A percentile compares a stretch with the other conserved stretches of the same genome.
These are phyloP conservation scores for Oxyteleia sp. DNA, from an alignment of 2,888 invertebrate species.

Conservation along the genomic window DNA sequence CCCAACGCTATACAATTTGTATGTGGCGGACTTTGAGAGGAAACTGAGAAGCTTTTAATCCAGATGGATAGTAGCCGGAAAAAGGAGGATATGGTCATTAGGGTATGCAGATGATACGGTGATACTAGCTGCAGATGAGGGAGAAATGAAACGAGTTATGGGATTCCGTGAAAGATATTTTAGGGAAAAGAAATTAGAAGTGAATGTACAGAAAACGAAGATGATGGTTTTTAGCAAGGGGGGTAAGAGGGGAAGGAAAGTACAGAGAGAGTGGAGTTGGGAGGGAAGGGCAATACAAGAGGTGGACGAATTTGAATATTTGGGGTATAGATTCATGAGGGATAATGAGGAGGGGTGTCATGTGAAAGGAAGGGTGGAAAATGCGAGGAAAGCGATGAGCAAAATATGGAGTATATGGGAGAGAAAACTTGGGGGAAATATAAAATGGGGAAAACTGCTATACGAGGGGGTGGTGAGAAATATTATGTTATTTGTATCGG, in stretches of 20 bases:
- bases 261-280: conserved; percentile 9
- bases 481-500: not conserved
- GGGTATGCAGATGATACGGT: conserved; percentile 22
- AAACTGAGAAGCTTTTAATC: not conserved
- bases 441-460: conserved; percentile 1
- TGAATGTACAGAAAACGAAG: conserved; percentile 18
- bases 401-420: conserved; percentile 18
- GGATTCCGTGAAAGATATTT: conserved; percentile 16
- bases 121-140: conserved; percentile 1
- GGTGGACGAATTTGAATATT: conserved; percentile 16
- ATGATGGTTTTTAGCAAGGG: conserved; percentile 22
- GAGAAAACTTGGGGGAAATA: not conserved
- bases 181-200: not conserved
- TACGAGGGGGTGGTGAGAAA: not conserved
- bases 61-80: not conserved
- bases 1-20: conserved; percentile 15
- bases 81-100: not conserved
- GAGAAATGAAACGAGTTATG: conserved; percentile 6
- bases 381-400: conserved; percentile 14
- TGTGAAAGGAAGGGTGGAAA: conserved; percentile 10
- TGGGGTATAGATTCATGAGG: conserved; percentile 16
- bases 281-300: conserved; percentile 2
- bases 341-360: conserved; percentile 3
- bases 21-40: conserved; percentile 7
- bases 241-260: conserved; percentile 5